phyloP scores from a whole-genome alignment of 2,113 vertebrate genomes.

The Azemiops feae region DNA sequence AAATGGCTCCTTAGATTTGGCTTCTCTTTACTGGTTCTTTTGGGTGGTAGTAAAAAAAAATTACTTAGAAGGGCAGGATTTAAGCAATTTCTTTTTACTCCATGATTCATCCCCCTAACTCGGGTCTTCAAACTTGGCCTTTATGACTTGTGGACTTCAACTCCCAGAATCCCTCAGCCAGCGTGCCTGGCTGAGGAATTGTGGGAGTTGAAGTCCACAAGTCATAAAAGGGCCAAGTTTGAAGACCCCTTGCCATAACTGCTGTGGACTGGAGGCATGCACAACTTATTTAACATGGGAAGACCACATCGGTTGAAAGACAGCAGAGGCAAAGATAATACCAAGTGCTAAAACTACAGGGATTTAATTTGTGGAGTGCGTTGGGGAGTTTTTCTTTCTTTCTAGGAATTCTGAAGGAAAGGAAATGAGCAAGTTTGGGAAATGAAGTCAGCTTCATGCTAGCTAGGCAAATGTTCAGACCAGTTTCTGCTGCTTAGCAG shows the following conservation, averaged over 20 bases:
- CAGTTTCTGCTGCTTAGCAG: neutral
- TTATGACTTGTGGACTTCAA: too few species aligned
- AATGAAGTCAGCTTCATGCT: neutral
- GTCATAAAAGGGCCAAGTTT: too few species aligned
- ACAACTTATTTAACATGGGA: neutral
- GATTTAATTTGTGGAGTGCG: neutral
- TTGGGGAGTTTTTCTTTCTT: neutral
- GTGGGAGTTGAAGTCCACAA: too few species aligned
- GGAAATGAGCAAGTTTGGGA: neutral
- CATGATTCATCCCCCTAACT: neutral
- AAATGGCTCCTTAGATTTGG: constrained; percentile 10
- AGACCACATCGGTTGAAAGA: neutral
- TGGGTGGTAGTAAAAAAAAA: neutral
- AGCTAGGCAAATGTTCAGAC: neutral
- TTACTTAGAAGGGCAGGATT: neutral
- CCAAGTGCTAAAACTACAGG: neutral
- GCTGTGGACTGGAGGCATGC: neutral
- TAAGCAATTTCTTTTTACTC: neutral
- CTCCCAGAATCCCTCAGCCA: too few species aligned
- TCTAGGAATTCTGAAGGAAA: neutral
- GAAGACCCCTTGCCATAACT: neutral
- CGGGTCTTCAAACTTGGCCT: too few species aligned
- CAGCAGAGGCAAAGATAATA: neutral
- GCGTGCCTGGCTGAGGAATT: too few species aligned
- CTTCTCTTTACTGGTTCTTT: neutral